Conservation (phyloP, 2,797 vertebrate genomes). For the Nyctibius grandis region DNA sequence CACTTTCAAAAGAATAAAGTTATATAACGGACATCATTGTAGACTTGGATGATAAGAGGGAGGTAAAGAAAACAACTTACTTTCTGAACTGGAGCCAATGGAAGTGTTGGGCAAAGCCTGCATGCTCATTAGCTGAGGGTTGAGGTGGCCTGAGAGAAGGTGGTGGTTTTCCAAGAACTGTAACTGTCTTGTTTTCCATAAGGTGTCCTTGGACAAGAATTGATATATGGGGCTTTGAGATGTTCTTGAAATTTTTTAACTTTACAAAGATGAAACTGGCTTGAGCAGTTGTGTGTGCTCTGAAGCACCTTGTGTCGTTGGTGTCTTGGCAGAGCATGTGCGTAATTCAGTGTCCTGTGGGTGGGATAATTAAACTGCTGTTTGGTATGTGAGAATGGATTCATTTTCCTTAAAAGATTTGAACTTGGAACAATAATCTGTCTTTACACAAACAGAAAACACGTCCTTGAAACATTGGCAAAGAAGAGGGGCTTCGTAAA, state of each 20-base stretch:
- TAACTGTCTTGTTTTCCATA: background rate
- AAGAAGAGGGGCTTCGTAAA: background rate
- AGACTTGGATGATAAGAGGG: background rate
- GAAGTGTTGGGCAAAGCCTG: background rate
- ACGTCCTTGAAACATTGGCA: background rate
- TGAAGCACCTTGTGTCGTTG: background rate
- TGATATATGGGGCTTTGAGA: background rate
- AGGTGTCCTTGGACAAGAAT: background rate
- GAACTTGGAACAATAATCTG: background rate
- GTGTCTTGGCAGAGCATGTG: background rate
- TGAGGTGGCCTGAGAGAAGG: background rate
- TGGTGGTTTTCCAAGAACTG: background rate
- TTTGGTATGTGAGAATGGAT: background rate
- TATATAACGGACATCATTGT: background rate
- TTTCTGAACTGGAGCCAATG: background rate
- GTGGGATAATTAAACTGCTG: background rate
- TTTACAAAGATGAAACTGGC: background rate
- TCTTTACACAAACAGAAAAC: background rate
- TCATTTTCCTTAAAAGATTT: background rate
- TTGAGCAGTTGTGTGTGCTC: background rate
- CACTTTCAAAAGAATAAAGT: background rate
- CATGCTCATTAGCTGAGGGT: background rate
- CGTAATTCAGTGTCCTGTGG: fast-evolving
- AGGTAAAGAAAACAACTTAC: background rate
- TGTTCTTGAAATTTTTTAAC: background rate